These are phyloP conservation scores for Clupea harengus DNA, from an alignment of 2,113 vertebrate genomes.

Conservation along the genomic window DNA sequence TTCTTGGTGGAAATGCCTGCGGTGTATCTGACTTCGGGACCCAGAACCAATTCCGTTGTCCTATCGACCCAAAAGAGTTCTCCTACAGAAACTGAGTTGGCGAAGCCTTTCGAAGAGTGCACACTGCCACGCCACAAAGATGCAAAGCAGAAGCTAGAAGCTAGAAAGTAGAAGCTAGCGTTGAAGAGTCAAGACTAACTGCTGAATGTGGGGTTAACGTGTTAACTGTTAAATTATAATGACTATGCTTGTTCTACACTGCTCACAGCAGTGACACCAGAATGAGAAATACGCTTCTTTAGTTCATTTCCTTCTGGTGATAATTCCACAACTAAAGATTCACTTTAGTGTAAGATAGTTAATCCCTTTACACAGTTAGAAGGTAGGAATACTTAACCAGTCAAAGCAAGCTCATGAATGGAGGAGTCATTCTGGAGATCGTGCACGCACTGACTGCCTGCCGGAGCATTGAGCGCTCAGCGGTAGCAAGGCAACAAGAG, in stretches of 20 bases:
- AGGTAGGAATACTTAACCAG: neutral
- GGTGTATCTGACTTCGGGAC: neutral
- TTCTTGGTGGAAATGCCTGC: neutral
- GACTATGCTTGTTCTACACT: neutral
- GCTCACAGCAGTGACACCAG: too few relatives aligned
- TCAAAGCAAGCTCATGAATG: slow-evolving; percentile 41
- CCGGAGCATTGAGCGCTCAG: slow-evolving; percentile 71
- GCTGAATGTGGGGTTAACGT: neutral
- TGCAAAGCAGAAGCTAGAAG: neutral
- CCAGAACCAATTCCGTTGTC: neutral
- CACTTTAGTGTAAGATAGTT: neutral
- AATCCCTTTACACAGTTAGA: neutral
- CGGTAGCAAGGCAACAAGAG: slow-evolving; percentile 60
- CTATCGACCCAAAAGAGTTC: neutral
- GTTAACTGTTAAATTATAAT: neutral
- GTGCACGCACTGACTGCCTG: slow-evolving; percentile 63
- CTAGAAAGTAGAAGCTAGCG: neutral
- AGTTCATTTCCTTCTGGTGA: neutral
- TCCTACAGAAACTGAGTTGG: neutral
- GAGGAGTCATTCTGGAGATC: slow-evolving; percentile 53
- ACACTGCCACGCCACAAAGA: neutral
- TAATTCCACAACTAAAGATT: neutral
- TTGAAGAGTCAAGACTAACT: slow-evolving; percentile 35
- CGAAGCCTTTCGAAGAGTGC: neutral
- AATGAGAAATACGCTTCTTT: too few relatives aligned